Base-by-base conservation (phyloP, 2,888 invertebrate genomes). In the Camponotus fellah region DNA sequence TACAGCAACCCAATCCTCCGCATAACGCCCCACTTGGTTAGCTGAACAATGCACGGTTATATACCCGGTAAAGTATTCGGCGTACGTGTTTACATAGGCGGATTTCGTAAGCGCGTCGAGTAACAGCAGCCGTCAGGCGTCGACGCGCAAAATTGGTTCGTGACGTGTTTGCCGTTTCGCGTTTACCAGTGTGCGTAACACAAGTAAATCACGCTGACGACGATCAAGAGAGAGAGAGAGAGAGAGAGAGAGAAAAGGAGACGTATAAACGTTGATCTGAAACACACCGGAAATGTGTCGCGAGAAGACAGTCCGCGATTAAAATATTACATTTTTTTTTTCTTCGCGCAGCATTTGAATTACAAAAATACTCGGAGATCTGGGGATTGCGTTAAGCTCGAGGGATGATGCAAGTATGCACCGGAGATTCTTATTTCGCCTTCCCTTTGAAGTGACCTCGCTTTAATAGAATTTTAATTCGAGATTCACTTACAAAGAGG, bases 21-120 rank as follows among this genome's bases (percentile, higher is more conserved):
- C 40, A 75, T 56, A 82, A 80, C 83, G 88, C 64, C 49, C 49
- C 71, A 82, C 86, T 82, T 90, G 85, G 85, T 87, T 84, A 86
- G 62, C 71, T 84, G 75, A 85, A 89, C 87, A 87, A 87, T 77
- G 64, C 75, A 37, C 64, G 53, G 86, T 87, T 76, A 76, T 86
- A 87, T 83, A 53, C 49, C 8, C 68, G 76, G 82, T 71, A 76
- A 89, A 90, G 89, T 89, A 89, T 89, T 83, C 84, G 66, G 49
- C 75, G 82, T 81, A 62, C 85, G 86, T 87, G 90, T 90, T 90
- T 90, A 89, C 87, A 90, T 80, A 89, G 85, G 83, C 83, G 85
- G 84, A 89, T 90, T 89, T 89, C 89, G 87, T 86, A 89, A 90
- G 83, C 90, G 86, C 85, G 87, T 64, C 74, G 87, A 84, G 88